These are phyloP conservation scores for Ectemnius lituratus DNA, from an alignment of 2,888 invertebrate species.

Conservation along the genomic window DNA sequence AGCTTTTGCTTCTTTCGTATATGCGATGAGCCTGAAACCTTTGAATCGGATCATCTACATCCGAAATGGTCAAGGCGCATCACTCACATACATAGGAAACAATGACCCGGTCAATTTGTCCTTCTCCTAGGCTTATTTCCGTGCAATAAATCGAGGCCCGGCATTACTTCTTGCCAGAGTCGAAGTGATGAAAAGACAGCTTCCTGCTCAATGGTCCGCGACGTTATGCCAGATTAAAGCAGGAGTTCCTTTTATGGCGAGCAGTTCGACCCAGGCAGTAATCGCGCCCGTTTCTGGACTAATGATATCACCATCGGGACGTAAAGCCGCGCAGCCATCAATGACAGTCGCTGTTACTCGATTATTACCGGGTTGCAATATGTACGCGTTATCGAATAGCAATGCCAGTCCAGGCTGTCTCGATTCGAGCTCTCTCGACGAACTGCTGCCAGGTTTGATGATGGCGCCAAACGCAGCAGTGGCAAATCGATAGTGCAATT, in stretches of 20 bases:
- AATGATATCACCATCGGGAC: conserved; percentile 45
- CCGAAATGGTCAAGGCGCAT: not conserved
- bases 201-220: conserved; percentile 45
- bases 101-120: not conserved
- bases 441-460: no score
- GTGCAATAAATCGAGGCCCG: conserved; percentile 16
- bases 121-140: conserved; percentile 6
- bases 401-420: not conserved
- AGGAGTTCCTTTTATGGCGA: conserved; percentile 62
- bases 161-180: conserved; percentile 28
- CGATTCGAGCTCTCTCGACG: not conserved
- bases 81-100: not conserved
- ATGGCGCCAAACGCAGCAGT: no score
- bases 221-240: conserved; percentile 65
- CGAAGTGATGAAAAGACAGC: conserved; percentile 34
- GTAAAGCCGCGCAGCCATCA: conserved; percentile 34
- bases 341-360: conserved; percentile 22
- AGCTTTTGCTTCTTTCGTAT: not conserved
- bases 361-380: conserved; percentile 5
- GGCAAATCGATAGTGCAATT: not conserved
- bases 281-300: conserved; percentile 33
- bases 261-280: conserved; percentile 49
- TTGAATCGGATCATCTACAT: not conserved
- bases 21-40: not conserved
- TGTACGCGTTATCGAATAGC: not conserved